Evolutionary conservation across 1,140 invertebrate genomes (phyloP).

Genomic region (Drosophila tsacasi): DNA sequence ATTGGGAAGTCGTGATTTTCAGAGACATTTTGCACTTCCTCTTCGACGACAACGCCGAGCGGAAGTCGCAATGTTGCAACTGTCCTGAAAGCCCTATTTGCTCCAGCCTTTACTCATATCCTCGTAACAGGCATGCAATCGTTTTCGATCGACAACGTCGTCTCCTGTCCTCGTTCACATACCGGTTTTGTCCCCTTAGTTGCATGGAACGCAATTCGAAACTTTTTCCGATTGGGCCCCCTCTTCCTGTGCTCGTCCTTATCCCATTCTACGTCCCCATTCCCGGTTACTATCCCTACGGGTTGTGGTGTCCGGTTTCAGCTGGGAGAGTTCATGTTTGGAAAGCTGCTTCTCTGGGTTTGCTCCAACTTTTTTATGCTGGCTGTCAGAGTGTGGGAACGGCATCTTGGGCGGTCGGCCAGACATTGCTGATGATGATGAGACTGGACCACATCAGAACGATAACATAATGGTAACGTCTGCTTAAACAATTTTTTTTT

Average conservation of each 20-base stretch:
- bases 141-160: conserved; percentile 39
- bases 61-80: conserved; percentile 76
- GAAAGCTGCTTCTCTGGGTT: conserved; percentile 35
- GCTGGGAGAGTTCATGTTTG: conserved; percentile 37
- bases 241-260: conserved; percentile 33
- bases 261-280: conserved; percentile 12
- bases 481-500: background rate
- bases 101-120: background rate
- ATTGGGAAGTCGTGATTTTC: conserved; percentile 60
- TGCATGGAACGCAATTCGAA: conserved; percentile 65
- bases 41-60: conserved; percentile 33
- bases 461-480: background rate
- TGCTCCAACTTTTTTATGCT: conserved; percentile 45
- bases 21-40: conserved; percentile 77
- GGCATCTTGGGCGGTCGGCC: conserved; percentile 38
- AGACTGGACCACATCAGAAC: background rate
- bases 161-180: conserved; percentile 33
- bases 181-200: conserved; percentile 61
- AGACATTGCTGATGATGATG: conserved; percentile 16
- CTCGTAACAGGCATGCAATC: conserved; percentile 65
- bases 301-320: conserved; percentile 66
- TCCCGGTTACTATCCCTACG: conserved; percentile 34
- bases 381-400: conserved; percentile 12
- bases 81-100: conserved; percentile 25
- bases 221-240: conserved; percentile 53